These are phyloP conservation scores for Adineta ricciae DNA, from an alignment of 2,888 invertebrate species.

Conservation along the genomic window DNA sequence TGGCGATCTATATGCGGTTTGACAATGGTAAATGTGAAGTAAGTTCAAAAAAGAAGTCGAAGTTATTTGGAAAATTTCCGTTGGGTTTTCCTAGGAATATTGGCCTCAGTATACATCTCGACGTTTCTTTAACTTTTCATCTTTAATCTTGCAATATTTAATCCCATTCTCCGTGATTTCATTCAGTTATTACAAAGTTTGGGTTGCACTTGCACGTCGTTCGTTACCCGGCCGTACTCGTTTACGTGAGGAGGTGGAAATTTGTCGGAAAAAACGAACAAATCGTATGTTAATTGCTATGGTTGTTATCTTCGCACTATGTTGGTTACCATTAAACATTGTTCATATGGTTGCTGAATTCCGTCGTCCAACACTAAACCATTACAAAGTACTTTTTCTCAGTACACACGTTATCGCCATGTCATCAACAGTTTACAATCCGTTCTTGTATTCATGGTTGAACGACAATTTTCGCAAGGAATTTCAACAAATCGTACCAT, in stretches of 20 bases:
- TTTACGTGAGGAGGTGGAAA: constrained; percentile 76
- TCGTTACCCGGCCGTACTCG: constrained; percentile 62
- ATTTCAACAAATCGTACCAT: constrained; percentile 56
- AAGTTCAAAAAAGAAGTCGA: background rate
- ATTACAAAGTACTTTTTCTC: constrained; percentile 62
- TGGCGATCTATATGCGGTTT: constrained; percentile 64
- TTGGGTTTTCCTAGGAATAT: constrained; percentile 54
- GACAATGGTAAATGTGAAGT: background rate
- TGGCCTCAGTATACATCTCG: constrained; percentile 78
- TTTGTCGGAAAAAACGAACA: constrained; percentile 76
- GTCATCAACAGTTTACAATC: constrained; percentile 87
- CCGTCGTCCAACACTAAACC: constrained; percentile 36
- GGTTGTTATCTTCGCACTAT: constrained; percentile 87
- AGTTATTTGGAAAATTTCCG: too few relatives aligned
- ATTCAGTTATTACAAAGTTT: constrained; percentile 84
- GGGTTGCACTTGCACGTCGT: constrained; percentile 71
- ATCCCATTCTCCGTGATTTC: constrained; percentile 85
- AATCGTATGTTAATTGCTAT: constrained; percentile 94
- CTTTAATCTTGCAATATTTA: constrained; percentile 79
- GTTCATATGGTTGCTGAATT: constrained; percentile 63
- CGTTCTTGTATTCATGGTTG: constrained; percentile 85
- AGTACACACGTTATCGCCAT: constrained; percentile 76
- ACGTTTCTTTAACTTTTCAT: constrained; percentile 69
- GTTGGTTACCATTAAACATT: constrained; percentile 69
- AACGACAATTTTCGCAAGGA: constrained; percentile 86